Base-by-base conservation (phyloP, 2,797 vertebrate genomes). In the Sparus aurata region DNA sequence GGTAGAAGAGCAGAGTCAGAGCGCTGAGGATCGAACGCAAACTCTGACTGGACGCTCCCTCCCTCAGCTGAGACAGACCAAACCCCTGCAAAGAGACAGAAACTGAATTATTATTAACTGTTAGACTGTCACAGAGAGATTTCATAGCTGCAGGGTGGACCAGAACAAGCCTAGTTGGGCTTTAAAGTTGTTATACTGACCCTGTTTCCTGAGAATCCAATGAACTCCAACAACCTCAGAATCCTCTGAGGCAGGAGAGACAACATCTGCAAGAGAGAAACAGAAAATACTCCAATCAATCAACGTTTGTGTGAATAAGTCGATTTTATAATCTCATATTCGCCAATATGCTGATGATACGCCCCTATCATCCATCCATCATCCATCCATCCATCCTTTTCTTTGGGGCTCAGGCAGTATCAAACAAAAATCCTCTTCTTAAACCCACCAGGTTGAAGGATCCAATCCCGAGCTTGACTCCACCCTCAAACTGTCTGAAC, bases 191-290 rank as follows among this genome's bases (percentile, higher is more conserved):
- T 5, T 8, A 15, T 4, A 72, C 91, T 93, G 82, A 97, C 98
- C 93, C 98, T 96, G 91, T 98, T 98, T 84, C 97, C 98, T 90
- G 98, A 98, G 94, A 99, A 98, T 15, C 98, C 98, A n/a, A 98
- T 97, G 45, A 98, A 97, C 88, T 99, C 97, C 81, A 99, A 83
- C 79, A 99, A 93, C 62, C 96, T 93, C 59, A 99, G 84, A 88
- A 99, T 96, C 88, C 97, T 95, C 57, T 96, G 95, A 1, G 98
- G 97, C 49, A 99, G 95, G 76, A 99, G 96, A 43, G 98, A 99
- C 88, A 99, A 75, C 18, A 97, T 97, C 97, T 98, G 84, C 68
- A 85, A 91, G n/a, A 83, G 1, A 87, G 70, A 87, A 38, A 25
- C 59, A 75, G 18, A 62, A 20, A 13, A 47, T 0, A 61, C 5